Evolutionary conservation across 2,113 vertebrate genomes (phyloP).

Genomic region (Phocoena sinus): DNA sequence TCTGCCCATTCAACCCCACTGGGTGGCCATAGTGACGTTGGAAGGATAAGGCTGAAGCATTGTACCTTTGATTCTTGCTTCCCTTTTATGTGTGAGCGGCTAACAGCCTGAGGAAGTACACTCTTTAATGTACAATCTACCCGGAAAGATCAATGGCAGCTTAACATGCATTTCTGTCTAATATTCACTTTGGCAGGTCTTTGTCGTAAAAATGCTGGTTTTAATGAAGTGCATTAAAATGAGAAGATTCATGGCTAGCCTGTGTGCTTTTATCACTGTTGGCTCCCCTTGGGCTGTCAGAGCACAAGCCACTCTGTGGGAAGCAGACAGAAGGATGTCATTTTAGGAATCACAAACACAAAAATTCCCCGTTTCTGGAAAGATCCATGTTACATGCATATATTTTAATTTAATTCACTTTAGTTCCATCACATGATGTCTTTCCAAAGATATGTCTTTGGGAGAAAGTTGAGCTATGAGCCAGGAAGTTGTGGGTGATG

Average conservation of each 20-base stretch:
- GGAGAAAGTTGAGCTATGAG: neutral
- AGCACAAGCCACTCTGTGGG: neutral
- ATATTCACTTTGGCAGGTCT: slow-evolving; percentile 67
- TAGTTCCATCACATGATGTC: neutral
- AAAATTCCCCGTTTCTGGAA: neutral
- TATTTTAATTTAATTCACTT: neutral
- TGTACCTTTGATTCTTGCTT: slow-evolving; percentile 42
- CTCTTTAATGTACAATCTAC: slow-evolving; percentile 50
- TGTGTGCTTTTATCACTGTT: slow-evolving; percentile 11
- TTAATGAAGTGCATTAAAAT: slow-evolving; percentile 50
- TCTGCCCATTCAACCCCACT: neutral
- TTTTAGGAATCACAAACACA: neutral
- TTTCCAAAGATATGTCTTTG: neutral
- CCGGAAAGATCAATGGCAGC: slow-evolving; percentile 69
- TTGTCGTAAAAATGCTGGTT: slow-evolving; percentile 62
- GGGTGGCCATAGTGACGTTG: slow-evolving; percentile 7
- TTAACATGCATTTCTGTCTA: slow-evolving; percentile 71
- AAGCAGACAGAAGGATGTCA: neutral
- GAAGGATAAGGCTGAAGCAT: slow-evolving; percentile 25
- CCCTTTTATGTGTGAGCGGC: slow-evolving; percentile 54
- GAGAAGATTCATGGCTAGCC: neutral
- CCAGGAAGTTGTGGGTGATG: neutral
- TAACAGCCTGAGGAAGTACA: slow-evolving; percentile 20
- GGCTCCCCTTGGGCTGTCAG: neutral
- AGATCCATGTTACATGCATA: neutral